Evolutionary conservation across 2,113 vertebrate species (phyloP), one percentile per base, ranked within the genome.

Genomic region (Ochotona curzoniae): DNA sequence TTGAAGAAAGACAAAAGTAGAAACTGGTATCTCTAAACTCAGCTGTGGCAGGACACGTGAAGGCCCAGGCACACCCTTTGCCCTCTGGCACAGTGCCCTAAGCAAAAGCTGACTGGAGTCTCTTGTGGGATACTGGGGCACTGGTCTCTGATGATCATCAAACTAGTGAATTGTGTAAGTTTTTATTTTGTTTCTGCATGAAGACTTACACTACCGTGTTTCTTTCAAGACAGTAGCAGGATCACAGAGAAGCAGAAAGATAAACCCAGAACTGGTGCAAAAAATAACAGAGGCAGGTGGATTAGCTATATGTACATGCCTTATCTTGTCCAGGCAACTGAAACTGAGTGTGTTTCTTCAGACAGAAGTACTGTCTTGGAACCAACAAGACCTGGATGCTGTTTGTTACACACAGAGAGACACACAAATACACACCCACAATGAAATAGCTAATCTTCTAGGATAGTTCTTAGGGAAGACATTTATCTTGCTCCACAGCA

Each of bases 281-380:
- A 4, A 83, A 83, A 17, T 1, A 51, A 9, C 7, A 9, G 0
- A 2, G 8, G 15, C 25, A 7, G 15, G 3, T 3, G 63, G 38
- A 70, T 13, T 3, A 87, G 21, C 38, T 13, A 1, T 26, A 9
- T 49, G 25, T 30, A 57, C 8, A 21, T 3, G 17, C 5, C 5
- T 51, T 69, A 0, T 30, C 17, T 66, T 32, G 49, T 44, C 32
- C n/a, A 44, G 17, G 23, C 61, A 18, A 21, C 38, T 60, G 9
- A 83, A 67, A 54, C 30, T 61, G 74, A 79, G 20, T 7, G 2
- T 61, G 38, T 44, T 5, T 61, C 25, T 32, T 30, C n/a, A 30
- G 51, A 79, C 21, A 81, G 44, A 4, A 60, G 8, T 20, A n/a
- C 30, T 47, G 1, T 2, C 20, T 47, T 12, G n/a, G 66, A 20